These are phyloP conservation scores for Sinella curviseta DNA, from an alignment of 1,140 invertebrate species.

Conservation along the genomic window DNA sequence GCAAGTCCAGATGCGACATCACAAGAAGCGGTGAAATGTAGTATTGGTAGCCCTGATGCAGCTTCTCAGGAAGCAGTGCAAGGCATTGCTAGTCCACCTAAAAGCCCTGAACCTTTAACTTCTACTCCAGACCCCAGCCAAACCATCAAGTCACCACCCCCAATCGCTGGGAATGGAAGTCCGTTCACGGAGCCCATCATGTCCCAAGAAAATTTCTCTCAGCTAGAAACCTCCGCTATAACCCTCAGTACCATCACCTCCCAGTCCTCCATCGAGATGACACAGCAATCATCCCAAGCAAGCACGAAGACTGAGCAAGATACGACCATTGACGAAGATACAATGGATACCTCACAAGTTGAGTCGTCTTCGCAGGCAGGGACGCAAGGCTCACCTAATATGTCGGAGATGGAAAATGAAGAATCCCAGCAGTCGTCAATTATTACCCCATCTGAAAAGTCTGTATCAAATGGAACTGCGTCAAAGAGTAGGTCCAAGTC, in stretches of 20 bases:
- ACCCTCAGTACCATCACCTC: neutral
- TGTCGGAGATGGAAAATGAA: neutral
- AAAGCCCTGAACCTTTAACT: neutral
- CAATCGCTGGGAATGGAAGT: neutral
- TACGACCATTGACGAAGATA: neutral
- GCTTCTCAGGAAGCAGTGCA: no score
- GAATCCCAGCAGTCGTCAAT: neutral
- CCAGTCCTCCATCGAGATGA: neutral
- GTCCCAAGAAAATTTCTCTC: conserved; percentile 4
- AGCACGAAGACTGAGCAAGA: neutral
- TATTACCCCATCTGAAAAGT: neutral
- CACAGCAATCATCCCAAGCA: neutral
- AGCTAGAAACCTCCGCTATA: neutral
- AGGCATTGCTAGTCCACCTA: neutral
- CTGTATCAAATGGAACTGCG: neutral
- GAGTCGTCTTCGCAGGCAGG: neutral
- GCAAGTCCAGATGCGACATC: neutral
- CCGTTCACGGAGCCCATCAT: neutral
- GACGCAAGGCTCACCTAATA: neutral
- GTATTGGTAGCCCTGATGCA: no score
- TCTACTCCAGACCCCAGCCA: neutral
- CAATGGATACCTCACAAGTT: neutral
- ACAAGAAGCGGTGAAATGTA: no score
- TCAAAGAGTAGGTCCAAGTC: conserved; percentile 1
- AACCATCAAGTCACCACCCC: neutral